Conservation (phyloP, 1,140 invertebrate species). For the Drosophila lini region DNA sequence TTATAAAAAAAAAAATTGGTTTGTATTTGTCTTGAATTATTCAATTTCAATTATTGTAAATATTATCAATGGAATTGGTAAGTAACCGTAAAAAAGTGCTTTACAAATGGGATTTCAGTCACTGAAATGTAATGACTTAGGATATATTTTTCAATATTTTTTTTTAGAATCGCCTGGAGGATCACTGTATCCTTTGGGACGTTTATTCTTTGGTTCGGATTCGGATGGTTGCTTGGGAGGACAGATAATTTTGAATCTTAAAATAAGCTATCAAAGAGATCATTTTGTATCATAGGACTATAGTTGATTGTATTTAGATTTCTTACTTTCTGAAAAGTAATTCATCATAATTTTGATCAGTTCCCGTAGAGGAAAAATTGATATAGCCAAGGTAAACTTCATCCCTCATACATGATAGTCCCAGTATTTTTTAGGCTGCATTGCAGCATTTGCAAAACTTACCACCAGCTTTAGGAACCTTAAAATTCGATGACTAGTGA, state of each 20-base stretch:
- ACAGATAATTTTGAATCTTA: neutral
- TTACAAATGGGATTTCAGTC: neutral
- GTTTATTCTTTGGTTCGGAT: neutral
- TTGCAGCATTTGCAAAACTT: neutral
- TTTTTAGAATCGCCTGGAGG: neutral
- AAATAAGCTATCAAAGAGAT: neutral
- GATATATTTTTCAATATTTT: neutral
- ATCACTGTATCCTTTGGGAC: neutral
- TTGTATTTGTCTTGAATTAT: neutral
- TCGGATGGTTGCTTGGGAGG: neutral
- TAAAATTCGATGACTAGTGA: too few species aligned
- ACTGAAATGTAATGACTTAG: neutral
- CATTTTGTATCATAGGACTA: neutral
- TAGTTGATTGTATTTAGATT: neutral
- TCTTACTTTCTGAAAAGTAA: neutral
- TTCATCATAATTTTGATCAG: too few species aligned
- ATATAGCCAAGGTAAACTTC: neutral
- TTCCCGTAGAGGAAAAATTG: neutral
- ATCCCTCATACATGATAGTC: neutral
- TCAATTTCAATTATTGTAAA: neutral
- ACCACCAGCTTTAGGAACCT: neutral
- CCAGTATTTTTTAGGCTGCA: neutral
- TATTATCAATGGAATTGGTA: neutral
- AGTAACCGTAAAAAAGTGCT: neutral
- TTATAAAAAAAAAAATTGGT: neutral